Percentiles rank a stretch among this genome's conserved stretches.
Evolutionary conservation across 2,797 vertebrate species (phyloP).

Genomic region (Meriones psammophilus): DNA sequence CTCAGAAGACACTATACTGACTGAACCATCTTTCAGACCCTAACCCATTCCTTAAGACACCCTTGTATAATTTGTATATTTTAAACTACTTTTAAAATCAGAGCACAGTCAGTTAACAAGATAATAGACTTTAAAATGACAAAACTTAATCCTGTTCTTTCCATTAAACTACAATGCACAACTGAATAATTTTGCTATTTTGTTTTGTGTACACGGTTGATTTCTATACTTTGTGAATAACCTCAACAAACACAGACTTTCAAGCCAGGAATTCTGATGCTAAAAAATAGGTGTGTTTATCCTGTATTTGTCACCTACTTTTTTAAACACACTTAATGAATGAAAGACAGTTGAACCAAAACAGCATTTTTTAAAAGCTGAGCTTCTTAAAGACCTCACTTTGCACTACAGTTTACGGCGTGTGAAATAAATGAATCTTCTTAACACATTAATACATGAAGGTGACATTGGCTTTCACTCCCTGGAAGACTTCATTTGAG

Average conservation of each 20-base stretch:
- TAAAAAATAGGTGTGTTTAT: neutral
- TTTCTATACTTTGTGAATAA: slow-evolving; percentile 59
- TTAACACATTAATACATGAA: slow-evolving; percentile 67
- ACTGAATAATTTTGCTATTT: neutral
- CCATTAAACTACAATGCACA: neutral
- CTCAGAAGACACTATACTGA: neutral
- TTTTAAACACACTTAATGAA: slow-evolving; percentile 48
- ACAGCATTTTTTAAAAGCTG: slow-evolving; percentile 54
- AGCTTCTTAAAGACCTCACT: slow-evolving; percentile 67
- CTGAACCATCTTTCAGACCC: neutral
- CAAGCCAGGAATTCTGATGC: neutral
- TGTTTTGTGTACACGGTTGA: slow-evolving; percentile 3
- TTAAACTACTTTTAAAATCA: slow-evolving; percentile 16
- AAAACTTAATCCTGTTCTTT: slow-evolving; percentile 23
- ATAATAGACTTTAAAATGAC: neutral
- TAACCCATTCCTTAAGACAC: slow-evolving; percentile 36
- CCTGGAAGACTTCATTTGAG: neutral
- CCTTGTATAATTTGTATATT: neutral
- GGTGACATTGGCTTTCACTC: slow-evolving; percentile 42
- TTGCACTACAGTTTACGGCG: slow-evolving; percentile 68
- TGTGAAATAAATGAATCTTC: slow-evolving; percentile 67
- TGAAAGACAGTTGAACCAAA: slow-evolving; percentile 41
- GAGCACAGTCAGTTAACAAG: slow-evolving; percentile 27
- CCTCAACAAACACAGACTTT: slow-evolving; percentile 56
- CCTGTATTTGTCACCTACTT: neutral